A percentile compares a stretch with the other conserved stretches of the same genome.
phyloP scores from a whole-genome alignment of 2,113 vertebrate species.

The Sapayoa aenigma region DNA sequence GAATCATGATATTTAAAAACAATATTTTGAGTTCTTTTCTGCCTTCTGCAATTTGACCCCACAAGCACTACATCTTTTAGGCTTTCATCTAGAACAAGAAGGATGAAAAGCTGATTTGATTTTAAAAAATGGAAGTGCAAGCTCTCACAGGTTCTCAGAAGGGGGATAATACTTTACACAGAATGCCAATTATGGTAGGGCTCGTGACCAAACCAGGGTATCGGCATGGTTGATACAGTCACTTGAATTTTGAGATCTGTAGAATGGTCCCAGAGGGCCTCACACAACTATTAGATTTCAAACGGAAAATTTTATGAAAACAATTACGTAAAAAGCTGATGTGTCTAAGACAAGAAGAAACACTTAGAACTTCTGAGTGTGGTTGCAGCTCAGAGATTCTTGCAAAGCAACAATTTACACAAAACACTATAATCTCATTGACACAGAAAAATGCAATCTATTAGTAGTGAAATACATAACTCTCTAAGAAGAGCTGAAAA shows the following conservation, averaged over 20 bases:
- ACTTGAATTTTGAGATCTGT: neutral
- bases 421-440: neutral
- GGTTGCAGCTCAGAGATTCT: neutral
- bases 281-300: neutral
- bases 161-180: neutral
- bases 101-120: neutral
- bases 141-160: neutral
- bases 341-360: neutral
- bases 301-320: neutral
- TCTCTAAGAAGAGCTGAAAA: neutral
- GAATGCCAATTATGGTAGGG: neutral
- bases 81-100: neutral
- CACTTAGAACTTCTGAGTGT: neutral
- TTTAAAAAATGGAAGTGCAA: neutral
- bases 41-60: neutral
- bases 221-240: neutral
- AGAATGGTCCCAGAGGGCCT: neutral
- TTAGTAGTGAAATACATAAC: neutral
- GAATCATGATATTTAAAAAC: neutral
- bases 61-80: neutral
- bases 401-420: conserved; percentile 8
- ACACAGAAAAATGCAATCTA: conserved; percentile 22
- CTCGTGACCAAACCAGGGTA: neutral
- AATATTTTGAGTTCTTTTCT: neutral
- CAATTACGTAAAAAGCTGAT: neutral